These are phyloP conservation scores for Styela clava DNA, from an alignment of 23 tunicate genomes.

Conservation along the genomic window DNA sequence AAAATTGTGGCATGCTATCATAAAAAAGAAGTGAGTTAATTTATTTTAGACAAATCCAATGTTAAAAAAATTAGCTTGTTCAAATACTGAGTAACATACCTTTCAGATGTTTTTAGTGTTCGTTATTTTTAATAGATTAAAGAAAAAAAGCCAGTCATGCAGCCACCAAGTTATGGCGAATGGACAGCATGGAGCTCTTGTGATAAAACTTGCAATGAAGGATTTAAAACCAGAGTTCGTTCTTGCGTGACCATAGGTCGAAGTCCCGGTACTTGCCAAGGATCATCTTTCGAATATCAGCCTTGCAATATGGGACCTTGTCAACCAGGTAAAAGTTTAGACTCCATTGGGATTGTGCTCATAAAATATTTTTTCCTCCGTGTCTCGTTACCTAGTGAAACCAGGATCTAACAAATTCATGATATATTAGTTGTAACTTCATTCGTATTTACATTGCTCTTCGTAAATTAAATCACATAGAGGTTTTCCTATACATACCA, in stretches of 20 bases:
- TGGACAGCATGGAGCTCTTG: constrained; percentile 22
- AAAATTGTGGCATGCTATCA: constrained; percentile 18
- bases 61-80: no score
- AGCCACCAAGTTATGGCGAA: constrained; percentile 6
- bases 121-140: neutral
- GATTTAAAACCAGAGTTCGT: constrained; percentile 1
- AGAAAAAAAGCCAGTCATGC: neutral
- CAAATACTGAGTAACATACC: no score
- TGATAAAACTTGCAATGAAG: constrained; percentile 17
- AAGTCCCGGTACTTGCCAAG: neutral
- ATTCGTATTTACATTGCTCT: no score
- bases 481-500: no score
- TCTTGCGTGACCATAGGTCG: neutral
- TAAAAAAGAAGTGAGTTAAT: constrained; percentile 14
- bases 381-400: no score
- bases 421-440: no score
- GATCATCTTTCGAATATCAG: neutral
- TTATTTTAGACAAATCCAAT: neutral
- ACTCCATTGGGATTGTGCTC: no score
- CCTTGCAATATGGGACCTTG: constrained; percentile 17
- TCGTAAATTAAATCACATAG: no score
- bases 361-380: no score
- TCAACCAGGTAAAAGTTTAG: constrained; percentile 1
- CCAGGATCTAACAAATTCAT: no score
- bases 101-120: no score